Conservation (phyloP, 1,140 invertebrate genomes). For the Ericerus pela region DNA sequence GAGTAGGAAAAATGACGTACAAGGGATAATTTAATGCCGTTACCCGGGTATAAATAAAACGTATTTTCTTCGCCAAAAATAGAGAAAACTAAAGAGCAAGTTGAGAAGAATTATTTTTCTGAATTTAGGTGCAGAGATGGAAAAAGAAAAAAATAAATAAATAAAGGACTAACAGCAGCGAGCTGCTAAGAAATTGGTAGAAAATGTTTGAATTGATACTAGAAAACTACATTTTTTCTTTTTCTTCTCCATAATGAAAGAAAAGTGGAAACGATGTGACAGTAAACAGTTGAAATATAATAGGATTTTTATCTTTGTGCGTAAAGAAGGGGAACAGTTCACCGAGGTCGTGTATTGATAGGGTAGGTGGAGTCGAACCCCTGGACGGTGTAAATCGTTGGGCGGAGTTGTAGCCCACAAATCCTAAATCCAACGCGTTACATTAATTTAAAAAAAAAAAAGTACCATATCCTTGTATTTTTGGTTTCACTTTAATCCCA, state of each 20-base stretch:
- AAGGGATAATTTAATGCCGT: conserved; percentile 12
- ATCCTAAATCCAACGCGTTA: conserved; percentile 9
- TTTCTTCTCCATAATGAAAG: neutral
- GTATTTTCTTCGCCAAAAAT: conserved; percentile 11
- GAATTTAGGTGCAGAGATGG: no score
- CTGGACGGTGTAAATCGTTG: conserved; percentile 6
- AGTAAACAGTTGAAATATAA: conserved; percentile 12
- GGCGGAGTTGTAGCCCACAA: conserved; percentile 8
- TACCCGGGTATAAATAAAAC: conserved; percentile 1
- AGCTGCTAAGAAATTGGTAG: no score
- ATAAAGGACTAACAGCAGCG: no score
- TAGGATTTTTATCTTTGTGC: conserved; percentile 12
- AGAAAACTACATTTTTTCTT: no score
- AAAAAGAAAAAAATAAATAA: no score
- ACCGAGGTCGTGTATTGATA: conserved; percentile 4
- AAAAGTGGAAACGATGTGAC: neutral
- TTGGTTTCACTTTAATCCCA: conserved; percentile 1
- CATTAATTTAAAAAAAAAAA: conserved; percentile 8
- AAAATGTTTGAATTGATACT: no score
- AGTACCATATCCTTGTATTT: conserved; percentile 10
- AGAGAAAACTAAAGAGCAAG: neutral
- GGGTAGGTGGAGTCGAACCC: conserved; percentile 9
- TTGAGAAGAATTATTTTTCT: neutral
- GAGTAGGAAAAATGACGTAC: conserved; percentile 1
- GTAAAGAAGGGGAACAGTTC: conserved; percentile 2